These are phyloP conservation scores for Oxyura jamaicensis DNA, from an alignment of 2,113 vertebrate species.

Conservation along the genomic window DNA sequence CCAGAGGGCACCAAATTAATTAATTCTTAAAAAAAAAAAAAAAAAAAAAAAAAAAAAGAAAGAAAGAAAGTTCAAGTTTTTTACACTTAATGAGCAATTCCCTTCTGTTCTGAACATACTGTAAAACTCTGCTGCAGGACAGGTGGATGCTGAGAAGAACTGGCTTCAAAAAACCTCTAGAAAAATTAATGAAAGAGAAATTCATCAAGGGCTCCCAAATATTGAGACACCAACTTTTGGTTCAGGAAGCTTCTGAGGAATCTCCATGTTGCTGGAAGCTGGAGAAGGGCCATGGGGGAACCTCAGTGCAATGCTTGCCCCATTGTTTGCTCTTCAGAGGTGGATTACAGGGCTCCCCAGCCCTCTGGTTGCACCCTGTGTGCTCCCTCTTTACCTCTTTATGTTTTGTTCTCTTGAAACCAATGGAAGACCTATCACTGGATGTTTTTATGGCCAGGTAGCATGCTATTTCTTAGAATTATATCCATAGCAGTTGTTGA, in stretches of 20 bases:
- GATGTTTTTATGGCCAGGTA: not conserved
- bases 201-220: not conserved
- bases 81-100: not conserved
- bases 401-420: not conserved
- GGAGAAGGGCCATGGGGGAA: not conserved
- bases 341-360: not conserved
- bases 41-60: not conserved
- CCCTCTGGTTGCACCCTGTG: not conserved
- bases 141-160: not conserved
- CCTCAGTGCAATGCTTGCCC: accelerated
- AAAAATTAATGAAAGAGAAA: not conserved
- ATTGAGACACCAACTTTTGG: accelerated
- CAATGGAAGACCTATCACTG: not conserved
- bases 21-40: not conserved
- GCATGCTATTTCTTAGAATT: not conserved
- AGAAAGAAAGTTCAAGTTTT: not conserved
- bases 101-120: not conserved
- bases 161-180: not conserved
- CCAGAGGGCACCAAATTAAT: not conserved
- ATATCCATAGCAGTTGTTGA: not conserved
- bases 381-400: not conserved
- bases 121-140: not conserved
- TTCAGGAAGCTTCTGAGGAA: not conserved
- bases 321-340: not conserved
- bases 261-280: not conserved